Conservation (phyloP, 2,113 vertebrate species). For the Tinamus guttatus region DNA sequence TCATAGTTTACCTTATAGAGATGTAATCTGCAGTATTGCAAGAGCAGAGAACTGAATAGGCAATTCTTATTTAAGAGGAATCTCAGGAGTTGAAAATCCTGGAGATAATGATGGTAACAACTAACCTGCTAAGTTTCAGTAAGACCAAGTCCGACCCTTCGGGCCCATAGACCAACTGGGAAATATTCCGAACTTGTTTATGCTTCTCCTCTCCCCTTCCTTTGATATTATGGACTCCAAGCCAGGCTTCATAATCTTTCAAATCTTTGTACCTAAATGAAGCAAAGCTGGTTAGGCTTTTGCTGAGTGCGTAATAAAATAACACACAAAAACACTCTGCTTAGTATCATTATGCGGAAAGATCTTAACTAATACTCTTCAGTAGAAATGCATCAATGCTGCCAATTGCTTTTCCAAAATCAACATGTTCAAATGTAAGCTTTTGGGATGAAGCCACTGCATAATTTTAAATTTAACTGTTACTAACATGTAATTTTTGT, state of each 20-base stretch:
- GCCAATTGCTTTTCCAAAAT: conserved; percentile 43
- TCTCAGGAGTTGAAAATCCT: background rate
- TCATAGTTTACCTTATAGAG: background rate
- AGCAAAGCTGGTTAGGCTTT: background rate
- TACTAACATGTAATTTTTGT: conserved; percentile 1
- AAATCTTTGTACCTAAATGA: conserved; percentile 88
- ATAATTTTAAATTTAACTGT: conserved; percentile 19
- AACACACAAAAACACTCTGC: background rate
- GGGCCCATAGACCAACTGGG: conserved; percentile 92
- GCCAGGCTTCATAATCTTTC: conserved; percentile 92
- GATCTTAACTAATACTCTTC: background rate
- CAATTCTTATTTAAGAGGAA: background rate
- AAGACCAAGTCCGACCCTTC: conserved; percentile 91
- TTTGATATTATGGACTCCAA: conserved; percentile 89
- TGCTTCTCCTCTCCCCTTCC: conserved; percentile 82
- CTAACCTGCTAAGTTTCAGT: conserved; percentile 90
- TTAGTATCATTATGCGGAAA: conserved; percentile 7
- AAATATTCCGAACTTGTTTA: conserved; percentile 89
- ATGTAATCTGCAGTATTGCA: background rate
- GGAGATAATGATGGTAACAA: background rate
- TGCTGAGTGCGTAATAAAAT: background rate
- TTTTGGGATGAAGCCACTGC: background rate
- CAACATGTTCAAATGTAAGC: background rate
- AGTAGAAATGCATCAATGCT: background rate
- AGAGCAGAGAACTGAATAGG: background rate